Evolutionary conservation across 2,888 invertebrate genomes (phyloP).

Genomic region (Agonum fuliginosum): DNA sequence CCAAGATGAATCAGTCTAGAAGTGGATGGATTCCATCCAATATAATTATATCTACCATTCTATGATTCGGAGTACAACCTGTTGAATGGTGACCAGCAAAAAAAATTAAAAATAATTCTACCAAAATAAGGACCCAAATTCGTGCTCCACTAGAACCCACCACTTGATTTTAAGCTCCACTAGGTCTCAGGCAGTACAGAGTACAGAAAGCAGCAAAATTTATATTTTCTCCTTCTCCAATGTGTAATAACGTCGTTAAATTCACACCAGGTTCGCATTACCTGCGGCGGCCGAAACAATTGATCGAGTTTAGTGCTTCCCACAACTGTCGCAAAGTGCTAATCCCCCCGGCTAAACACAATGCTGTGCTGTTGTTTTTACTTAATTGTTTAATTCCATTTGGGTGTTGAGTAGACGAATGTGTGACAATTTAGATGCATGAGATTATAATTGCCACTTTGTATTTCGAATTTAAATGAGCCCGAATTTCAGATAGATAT

Average conservation of each 20-base stretch:
- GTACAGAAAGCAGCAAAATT: neutral
- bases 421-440: slow-evolving; percentile 24
- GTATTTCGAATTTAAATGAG: slow-evolving; percentile 8
- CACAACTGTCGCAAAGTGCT: neutral
- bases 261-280: neutral
- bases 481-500: neutral
- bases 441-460: slow-evolving; percentile 26
- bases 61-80: too few relatives aligned
- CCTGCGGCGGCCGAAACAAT: slow-evolving; percentile 35
- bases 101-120: too few relatives aligned
- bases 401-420: slow-evolving; percentile 9
- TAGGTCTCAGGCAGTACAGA: neutral
- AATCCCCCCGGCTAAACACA: neutral
- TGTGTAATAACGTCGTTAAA: slow-evolving; percentile 3
- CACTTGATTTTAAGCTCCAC: too few relatives aligned
- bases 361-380: slow-evolving; percentile 30
- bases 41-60: too few relatives aligned
- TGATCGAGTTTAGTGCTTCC: slow-evolving; percentile 33
- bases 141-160: too few relatives aligned
- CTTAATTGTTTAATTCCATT: slow-evolving; percentile 39
- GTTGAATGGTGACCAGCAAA: too few relatives aligned
- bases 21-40: too few relatives aligned
- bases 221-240: neutral
- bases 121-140: too few relatives aligned
- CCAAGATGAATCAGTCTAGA: too few relatives aligned